Base-by-base conservation (phyloP, 2,888 invertebrate species). In the Drosophila histrio region DNA sequence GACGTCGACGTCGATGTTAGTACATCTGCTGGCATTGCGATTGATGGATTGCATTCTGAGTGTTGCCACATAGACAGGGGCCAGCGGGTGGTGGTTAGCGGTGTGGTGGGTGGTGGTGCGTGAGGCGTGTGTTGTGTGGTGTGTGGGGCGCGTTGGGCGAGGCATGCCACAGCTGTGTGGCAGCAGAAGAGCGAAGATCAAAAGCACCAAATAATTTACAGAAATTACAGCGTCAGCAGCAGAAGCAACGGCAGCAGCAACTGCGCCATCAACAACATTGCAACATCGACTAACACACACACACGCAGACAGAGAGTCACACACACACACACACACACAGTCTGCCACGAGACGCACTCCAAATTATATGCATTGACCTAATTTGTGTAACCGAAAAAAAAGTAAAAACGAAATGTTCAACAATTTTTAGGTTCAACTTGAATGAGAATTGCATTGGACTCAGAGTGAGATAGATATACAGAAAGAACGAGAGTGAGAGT, bases 11-110 rank as follows among this genome's bases (percentile, higher is more conserved):
- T 32, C 39, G 39, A 28, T 28, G 47, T 56, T 43, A 15, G 47
- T 41, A 47, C 46, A 57, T 52, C 49, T 57, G 70, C 53, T 36
- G 64, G 34, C 52, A 34, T 53, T 60, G 52, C 71, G 74, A 60
- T 84, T 82, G 82, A 82, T 82, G 82, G 82, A 82, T 85, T 85
- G 82, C 82, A 85, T 85, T 85, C 82, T 85, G 71, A 79, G 64
- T 71, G 63, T 85, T 85, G 68, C 82, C 77, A 72, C 81, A 81
- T 61, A 36, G 36, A 34, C n/a, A 15, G 1, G 34, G n/a, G 44
- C 13, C 43, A 41, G 41, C 5, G 39, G 3, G 30, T 17, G 22
- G 21, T 6, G 19, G 47, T 22, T 4, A 22, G 21, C 11, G 41
- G 15, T n/a, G 47, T 11, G 47, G 21, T 32, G 32, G 32, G 30